Conservation (phyloP, 1,140 invertebrate genomes). For the Pararge aegeria region DNA sequence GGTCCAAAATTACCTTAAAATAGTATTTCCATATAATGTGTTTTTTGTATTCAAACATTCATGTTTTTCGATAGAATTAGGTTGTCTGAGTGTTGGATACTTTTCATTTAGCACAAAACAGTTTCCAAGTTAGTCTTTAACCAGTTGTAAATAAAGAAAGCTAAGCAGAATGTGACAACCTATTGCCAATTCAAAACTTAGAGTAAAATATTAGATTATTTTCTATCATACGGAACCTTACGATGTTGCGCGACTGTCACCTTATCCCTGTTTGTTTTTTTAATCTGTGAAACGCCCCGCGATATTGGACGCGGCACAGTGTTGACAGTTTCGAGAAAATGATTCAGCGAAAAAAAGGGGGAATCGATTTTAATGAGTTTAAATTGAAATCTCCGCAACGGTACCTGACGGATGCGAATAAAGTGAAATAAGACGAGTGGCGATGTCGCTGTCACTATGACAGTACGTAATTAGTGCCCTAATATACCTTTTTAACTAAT, state of each 20-base stretch:
- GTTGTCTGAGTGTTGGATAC: too few relatives aligned
- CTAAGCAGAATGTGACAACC: too few relatives aligned
- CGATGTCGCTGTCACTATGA: not conserved
- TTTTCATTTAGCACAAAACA: too few relatives aligned
- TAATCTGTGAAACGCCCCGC: conserved; percentile 16
- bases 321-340: conserved; percentile 32
- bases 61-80: too few relatives aligned
- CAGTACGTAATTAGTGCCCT: not conserved
- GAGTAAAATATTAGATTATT: too few relatives aligned
- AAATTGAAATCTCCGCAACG: conserved; percentile 27
- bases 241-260: not conserved
- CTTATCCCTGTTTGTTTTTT: conserved; percentile 7
- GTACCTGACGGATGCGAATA: conserved; percentile 16
- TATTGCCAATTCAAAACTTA: too few relatives aligned
- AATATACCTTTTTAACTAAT: too few relatives aligned
- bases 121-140: too few relatives aligned
- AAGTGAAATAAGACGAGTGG: conserved; percentile 13
- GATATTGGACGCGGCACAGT: conserved; percentile 19
- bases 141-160: too few relatives aligned
- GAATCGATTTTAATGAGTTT: conserved; percentile 27
- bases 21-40: too few relatives aligned
- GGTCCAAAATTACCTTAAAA: too few relatives aligned
- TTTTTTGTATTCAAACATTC: too few relatives aligned
- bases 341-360: conserved; percentile 17
- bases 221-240: conserved; percentile 1